These are phyloP conservation scores for Physeter macrocephalus DNA, from an alignment of 2,113 vertebrate genomes.

Conservation along the genomic window DNA sequence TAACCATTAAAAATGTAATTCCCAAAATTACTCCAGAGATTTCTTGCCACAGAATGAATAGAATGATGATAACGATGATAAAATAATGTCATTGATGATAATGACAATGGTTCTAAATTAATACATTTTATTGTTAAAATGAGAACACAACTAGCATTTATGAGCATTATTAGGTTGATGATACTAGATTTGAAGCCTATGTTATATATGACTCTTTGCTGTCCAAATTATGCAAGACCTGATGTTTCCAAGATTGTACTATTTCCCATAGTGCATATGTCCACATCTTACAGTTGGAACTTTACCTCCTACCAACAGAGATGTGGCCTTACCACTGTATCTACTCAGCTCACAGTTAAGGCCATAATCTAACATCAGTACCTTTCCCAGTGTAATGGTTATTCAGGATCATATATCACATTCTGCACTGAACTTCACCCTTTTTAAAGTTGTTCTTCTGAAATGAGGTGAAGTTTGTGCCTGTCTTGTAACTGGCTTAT, in stretches of 20 bases:
- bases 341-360: neutral
- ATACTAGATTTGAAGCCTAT: neutral
- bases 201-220: neutral
- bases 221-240: neutral
- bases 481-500: neutral
- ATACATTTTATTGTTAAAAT: neutral
- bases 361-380: neutral
- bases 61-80: neutral
- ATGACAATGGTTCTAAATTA: neutral
- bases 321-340: fast-evolving
- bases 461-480: neutral
- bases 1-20: neutral
- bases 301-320: neutral
- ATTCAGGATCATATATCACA: neutral
- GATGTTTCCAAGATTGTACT: neutral
- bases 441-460: neutral
- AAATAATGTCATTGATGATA: neutral
- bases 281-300: neutral
- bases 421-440: neutral
- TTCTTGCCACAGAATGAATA: neutral
- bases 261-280: neutral
- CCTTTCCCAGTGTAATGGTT: neutral
- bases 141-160: neutral
- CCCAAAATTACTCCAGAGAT: neutral
- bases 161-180: neutral